These are phyloP conservation scores for Kobus ellipsiprymnus DNA, from an alignment of 2,113 vertebrate species.

Conservation along the genomic window DNA sequence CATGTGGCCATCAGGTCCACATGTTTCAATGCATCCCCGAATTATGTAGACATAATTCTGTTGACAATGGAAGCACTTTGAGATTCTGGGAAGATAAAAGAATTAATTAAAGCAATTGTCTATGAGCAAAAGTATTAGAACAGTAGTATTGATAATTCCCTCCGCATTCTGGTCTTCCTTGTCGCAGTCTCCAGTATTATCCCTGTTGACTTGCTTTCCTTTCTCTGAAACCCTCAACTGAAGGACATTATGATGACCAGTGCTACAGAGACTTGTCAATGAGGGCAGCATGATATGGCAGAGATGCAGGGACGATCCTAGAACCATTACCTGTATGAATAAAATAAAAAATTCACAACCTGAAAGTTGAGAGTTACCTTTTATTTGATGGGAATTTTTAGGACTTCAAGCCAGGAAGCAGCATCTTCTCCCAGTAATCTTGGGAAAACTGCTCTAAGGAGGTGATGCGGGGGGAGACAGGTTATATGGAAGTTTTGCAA, in stretches of 20 bases:
- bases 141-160: rapidly evolving
- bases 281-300: neutral
- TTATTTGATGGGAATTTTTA: neutral
- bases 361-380: neutral
- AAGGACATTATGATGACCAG: neutral
- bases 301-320: neutral
- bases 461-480: neutral
- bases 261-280: neutral
- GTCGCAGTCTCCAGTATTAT: too few relatives aligned
- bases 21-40: neutral
- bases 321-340: neutral
- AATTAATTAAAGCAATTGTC: neutral
- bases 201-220: neutral
- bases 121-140: neutral
- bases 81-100: neutral
- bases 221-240: neutral
- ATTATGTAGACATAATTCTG: neutral
- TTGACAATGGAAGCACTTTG: neutral
- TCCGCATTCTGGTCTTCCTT: neutral
- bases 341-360: neutral
- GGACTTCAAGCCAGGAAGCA: neutral
- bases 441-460: neutral
- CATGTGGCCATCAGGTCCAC: too few relatives aligned
- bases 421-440: neutral
- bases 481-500: neutral